These are phyloP conservation scores for Oreochromis tanganicae DNA, from an alignment of 2,113 vertebrate genomes.

Conservation along the genomic window DNA sequence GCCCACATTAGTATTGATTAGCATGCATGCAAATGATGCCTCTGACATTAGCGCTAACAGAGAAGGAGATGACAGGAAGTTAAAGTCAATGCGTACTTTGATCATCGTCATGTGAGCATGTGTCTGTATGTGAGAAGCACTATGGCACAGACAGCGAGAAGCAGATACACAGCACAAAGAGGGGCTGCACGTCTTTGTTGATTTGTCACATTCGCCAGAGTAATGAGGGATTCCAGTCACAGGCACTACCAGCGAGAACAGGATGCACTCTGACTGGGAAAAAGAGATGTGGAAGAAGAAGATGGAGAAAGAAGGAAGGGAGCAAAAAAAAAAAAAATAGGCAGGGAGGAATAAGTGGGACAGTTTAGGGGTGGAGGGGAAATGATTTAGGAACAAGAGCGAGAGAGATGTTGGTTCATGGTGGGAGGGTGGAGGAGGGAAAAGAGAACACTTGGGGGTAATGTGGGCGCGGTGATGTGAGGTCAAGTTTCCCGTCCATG, in stretches of 20 bases:
- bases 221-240: conserved; percentile 50
- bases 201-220: conserved; percentile 35
- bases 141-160: not conserved
- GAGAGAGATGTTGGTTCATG: not conserved
- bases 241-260: not conserved
- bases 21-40: not conserved
- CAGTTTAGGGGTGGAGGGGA: not conserved
- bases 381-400: not conserved
- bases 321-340: not conserved
- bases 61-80: not conserved
- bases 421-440: not conserved
- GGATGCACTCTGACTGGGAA: not conserved
- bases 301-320: not conserved
- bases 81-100: not conserved
- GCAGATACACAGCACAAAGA: not conserved
- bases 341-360: conserved; percentile 1
- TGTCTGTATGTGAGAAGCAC: not conserved
- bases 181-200: conserved; percentile 18
- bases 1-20: not conserved
- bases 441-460: not conserved
- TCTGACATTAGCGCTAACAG: not conserved
- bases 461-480: not conserved
- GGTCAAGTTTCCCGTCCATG: conserved; percentile 44
- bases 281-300: not conserved
- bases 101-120: not conserved